Percentiles rank a stretch among this genome's conserved stretches.
These are phyloP conservation scores for Hyphantria cunea DNA, from an alignment of 1,140 invertebrate genomes.

Conservation along the genomic window DNA sequence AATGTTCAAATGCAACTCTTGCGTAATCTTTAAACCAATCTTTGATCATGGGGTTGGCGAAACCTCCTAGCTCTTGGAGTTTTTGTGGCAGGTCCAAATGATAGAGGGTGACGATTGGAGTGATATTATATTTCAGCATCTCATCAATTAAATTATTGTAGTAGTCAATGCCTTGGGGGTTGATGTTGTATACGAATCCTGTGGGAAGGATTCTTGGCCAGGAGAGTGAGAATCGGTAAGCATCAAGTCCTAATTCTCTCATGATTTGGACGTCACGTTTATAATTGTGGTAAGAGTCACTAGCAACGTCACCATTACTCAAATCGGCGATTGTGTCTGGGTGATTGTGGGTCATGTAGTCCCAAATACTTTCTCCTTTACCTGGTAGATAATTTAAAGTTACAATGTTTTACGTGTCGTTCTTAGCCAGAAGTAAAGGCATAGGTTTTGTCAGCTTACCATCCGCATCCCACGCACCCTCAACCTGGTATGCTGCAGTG, in stretches of 20 bases:
- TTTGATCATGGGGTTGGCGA: conserved; percentile 57
- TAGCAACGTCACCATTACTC: conserved; percentile 45
- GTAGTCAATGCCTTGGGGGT: conserved; percentile 78
- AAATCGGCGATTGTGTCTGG: conserved; percentile 42
- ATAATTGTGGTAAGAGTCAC: conserved; percentile 57
- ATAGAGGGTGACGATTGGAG: conserved; percentile 64
- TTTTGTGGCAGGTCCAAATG: conserved; percentile 69
- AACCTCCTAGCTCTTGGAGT: conserved; percentile 64
- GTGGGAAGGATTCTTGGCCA: conserved; percentile 79
- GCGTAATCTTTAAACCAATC: conserved; percentile 82
- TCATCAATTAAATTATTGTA: conserved; percentile 84
- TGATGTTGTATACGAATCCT: conserved; percentile 79
- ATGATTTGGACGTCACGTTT: conserved; percentile 65
- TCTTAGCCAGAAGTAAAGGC: neutral
- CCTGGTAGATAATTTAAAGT: conserved; percentile 47
- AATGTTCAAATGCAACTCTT: conserved; percentile 71
- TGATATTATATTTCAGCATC: conserved; percentile 65
- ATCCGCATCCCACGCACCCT: conserved; percentile 83
- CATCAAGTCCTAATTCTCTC: conserved; percentile 56
- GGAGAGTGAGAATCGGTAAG: conserved; percentile 61
- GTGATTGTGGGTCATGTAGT: conserved; percentile 54
- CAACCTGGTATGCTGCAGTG: conserved; percentile 82
- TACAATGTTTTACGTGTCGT: too few relatives aligned
- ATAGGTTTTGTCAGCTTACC: conserved; percentile 42
- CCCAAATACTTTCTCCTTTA: conserved; percentile 70